Evolutionary conservation across 2,888 invertebrate genomes (phyloP).

Genomic region (Conistra vaccinii): DNA sequence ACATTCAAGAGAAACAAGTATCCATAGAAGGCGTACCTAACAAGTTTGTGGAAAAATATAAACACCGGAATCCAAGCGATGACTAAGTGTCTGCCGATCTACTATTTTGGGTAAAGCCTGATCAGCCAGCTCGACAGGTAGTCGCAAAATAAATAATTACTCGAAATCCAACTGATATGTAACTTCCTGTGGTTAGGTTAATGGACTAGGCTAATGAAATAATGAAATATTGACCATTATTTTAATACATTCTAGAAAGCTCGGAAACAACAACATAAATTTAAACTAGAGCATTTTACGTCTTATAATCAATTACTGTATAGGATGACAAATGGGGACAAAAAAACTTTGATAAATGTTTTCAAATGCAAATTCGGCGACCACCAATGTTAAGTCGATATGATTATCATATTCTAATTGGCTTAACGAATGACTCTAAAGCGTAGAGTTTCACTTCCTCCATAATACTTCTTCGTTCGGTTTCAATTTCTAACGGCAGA

Average conservation of each 20-base stretch:
- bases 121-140: constrained; percentile 52
- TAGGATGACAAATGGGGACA: constrained; percentile 55
- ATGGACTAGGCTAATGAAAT: constrained; percentile 51
- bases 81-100: constrained; percentile 60
- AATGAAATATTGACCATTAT: constrained; percentile 54
- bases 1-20: constrained; percentile 56
- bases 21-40: constrained; percentile 56
- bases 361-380: constrained; percentile 57
- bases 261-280: constrained; percentile 49
- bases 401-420: constrained; percentile 77
- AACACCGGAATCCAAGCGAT: constrained; percentile 53
- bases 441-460: constrained; percentile 73
- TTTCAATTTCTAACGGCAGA: constrained; percentile 74
- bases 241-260: constrained; percentile 59
- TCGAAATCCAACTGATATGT: constrained; percentile 56
- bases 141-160: constrained; percentile 51
- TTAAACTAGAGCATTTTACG: constrained; percentile 49
- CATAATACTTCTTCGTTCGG: constrained; percentile 75
- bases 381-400: constrained; percentile 55
- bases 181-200: constrained; percentile 60
- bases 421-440: constrained; percentile 69
- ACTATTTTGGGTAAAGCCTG: constrained; percentile 56
- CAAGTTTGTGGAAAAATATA: constrained; percentile 58
- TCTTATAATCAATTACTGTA: constrained; percentile 62
- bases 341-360: constrained; percentile 53